phyloP scores from a whole-genome alignment of 2,888 invertebrate species.

The Gandaritis pyraliata region DNA sequence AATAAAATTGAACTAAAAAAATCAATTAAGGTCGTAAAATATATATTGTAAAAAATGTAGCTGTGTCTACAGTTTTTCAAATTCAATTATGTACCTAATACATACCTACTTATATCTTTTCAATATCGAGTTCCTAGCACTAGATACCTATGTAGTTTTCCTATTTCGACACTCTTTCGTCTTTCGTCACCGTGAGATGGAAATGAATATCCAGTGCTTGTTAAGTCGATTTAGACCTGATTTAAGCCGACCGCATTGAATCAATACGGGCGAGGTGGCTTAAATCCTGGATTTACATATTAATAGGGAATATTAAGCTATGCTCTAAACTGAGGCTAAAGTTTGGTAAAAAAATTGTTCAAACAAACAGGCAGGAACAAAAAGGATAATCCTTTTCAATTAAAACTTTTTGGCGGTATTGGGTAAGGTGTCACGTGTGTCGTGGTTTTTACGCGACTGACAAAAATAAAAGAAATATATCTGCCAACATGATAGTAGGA shows the following conservation, averaged over 20 bases:
- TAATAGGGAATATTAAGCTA: conserved; percentile 38
- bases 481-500: no score
- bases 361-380: conserved; percentile 27
- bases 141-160: no score
- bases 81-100: no score
- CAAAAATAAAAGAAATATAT: neutral
- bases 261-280: conserved; percentile 31
- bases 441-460: neutral
- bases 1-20: no score
- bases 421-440: conserved; percentile 1
- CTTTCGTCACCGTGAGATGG: neutral
- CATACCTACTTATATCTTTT: no score
- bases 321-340: conserved; percentile 23
- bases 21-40: no score
- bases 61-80: no score
- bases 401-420: conserved; percentile 25
- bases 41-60: no score
- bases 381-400: conserved; percentile 29
- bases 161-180: neutral
- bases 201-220: conserved; percentile 5
- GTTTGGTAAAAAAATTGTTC: conserved; percentile 19
- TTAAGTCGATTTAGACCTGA: conserved; percentile 22
- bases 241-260: conserved; percentile 19
- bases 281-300: conserved; percentile 43
- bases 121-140: no score